Percentiles rank a stretch among this genome's conserved stretches.
These are phyloP conservation scores for Taphrorychus bicolor DNA, from an alignment of 2,888 invertebrate species.

Conservation along the genomic window DNA sequence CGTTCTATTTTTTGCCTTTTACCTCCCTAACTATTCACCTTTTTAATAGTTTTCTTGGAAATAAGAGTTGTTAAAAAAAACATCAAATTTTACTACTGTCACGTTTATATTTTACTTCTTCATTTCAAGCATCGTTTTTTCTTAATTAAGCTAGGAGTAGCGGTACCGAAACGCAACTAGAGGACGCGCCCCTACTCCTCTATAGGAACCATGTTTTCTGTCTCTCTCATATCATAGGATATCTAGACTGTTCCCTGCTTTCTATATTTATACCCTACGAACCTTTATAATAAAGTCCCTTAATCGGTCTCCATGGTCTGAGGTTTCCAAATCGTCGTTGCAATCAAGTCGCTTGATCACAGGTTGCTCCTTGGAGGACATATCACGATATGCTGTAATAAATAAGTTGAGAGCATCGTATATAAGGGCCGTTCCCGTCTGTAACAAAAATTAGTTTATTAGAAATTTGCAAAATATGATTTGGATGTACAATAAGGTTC, in stretches of 20 bases:
- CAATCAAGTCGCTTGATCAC: slow-evolving; percentile 47
- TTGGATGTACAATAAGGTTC: no score
- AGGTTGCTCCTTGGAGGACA: slow-evolving; percentile 48
- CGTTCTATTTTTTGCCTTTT: no score
- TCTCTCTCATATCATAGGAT: not conserved
- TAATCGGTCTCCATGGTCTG: slow-evolving; percentile 44
- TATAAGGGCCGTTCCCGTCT: slow-evolving; percentile 73
- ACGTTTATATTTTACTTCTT: no score
- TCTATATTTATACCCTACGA: slow-evolving; percentile 18
- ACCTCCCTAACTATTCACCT: no score
- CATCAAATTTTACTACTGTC: not conserved
- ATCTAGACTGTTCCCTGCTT: not conserved
- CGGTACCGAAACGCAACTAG: no score
- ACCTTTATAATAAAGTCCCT: slow-evolving; percentile 51
- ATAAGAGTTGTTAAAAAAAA: not conserved
- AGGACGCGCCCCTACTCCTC: no score
- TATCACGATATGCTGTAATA: slow-evolving; percentile 62
- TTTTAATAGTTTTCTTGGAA: no score
- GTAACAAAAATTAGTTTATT: slow-evolving; percentile 48
- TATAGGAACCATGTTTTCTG: no score
- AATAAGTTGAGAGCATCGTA: slow-evolving; percentile 75
- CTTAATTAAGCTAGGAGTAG: no score
- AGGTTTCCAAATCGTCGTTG: slow-evolving; percentile 30
- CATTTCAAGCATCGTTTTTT: no score
- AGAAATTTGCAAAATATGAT: no score